Conservation (phyloP, 2,797 vertebrate species). For the Cossypha dichroa region DNA sequence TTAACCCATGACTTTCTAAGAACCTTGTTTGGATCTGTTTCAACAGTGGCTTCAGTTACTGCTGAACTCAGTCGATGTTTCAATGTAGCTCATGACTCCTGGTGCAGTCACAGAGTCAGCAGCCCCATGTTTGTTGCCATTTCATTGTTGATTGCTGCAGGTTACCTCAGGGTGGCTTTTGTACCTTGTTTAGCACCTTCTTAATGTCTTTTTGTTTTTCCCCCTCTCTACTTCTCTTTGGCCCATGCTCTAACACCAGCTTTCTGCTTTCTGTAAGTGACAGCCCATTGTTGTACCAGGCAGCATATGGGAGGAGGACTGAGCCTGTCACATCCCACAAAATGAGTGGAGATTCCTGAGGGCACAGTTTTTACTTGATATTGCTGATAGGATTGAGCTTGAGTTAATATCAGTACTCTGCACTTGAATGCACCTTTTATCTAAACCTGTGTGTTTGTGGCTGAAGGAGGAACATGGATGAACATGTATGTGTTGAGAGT, state of each 20-base stretch:
- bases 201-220: not conserved
- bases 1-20: not conserved
- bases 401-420: not conserved
- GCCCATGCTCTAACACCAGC: not conserved
- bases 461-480: not conserved
- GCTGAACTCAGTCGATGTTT: not conserved
- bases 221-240: not conserved
- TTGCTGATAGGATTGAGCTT: not conserved
- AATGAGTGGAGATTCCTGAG: not conserved
- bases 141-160: slow-evolving; percentile 19
- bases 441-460: not conserved
- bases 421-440: slow-evolving; percentile 61
- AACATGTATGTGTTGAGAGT: not conserved
- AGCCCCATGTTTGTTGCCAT: not conserved
- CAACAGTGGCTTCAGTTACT: not conserved
- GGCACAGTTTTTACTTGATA: not conserved
- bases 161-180: slow-evolving; percentile 61
- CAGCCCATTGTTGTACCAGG: not conserved
- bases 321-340: not conserved
- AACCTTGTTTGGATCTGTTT: not conserved
- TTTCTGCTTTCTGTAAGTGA: not conserved
- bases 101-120: not conserved
- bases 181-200: slow-evolving; percentile 51
- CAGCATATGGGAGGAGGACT: not conserved
- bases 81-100: not conserved